phyloP scores from a whole-genome alignment of 2,888 invertebrate species.

The Crossocerus cetratus region DNA sequence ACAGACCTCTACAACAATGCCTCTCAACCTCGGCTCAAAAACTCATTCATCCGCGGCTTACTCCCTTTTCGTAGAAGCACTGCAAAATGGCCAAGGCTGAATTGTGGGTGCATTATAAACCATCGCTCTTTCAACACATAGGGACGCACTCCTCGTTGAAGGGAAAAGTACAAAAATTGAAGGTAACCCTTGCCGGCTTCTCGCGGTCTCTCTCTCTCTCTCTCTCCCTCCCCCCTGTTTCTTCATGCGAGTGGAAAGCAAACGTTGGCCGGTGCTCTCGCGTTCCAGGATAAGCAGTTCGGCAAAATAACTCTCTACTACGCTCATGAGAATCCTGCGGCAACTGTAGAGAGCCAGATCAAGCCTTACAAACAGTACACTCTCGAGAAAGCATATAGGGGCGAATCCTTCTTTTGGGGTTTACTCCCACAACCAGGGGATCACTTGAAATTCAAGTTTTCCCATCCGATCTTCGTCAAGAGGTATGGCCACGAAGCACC shows the following conservation, averaged over 20 bases:
- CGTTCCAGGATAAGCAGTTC: constrained; percentile 89
- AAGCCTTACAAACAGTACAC: constrained; percentile 89
- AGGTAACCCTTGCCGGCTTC: constrained; percentile 80
- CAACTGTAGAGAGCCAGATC: constrained; percentile 84
- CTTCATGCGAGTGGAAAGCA: background rate
- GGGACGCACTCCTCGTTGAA: constrained; percentile 96
- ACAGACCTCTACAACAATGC: background rate
- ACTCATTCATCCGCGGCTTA: constrained; percentile 10
- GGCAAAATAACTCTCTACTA: constrained; percentile 89
- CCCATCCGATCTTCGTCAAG: constrained; percentile 83
- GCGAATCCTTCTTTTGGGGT: constrained; percentile 95
- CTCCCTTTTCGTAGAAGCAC: constrained; percentile 82
- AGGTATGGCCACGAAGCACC: constrained; percentile 82
- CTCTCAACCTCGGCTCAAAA: background rate
- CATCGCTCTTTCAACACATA: constrained; percentile 96
- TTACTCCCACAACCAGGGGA: constrained; percentile 90
- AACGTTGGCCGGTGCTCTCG: background rate
- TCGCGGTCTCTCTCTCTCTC: background rate
- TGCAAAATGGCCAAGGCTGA: constrained; percentile 87
- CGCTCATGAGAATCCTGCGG: constrained; percentile 88
- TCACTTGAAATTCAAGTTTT: constrained; percentile 87
- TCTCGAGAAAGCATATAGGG: constrained; percentile 89
- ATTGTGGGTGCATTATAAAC: constrained; percentile 91
- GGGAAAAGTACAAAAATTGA: constrained; percentile 97
- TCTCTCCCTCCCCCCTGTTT: background rate